Conservation (phyloP, 1,140 invertebrate genomes). For the Macrobrachium rosenbergii region DNA sequence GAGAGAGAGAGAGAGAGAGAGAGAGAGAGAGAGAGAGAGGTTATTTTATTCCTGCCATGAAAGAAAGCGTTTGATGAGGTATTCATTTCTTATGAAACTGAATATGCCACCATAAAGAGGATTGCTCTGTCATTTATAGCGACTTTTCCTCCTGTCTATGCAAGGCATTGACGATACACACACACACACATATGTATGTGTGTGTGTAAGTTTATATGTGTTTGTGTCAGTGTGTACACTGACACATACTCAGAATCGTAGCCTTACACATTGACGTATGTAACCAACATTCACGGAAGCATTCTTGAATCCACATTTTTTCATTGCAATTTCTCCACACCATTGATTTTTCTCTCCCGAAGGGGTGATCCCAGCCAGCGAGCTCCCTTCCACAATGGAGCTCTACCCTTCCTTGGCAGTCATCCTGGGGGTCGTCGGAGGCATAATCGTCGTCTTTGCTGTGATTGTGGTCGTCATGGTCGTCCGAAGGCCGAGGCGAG, state of each 20-base stretch:
- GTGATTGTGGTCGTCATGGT: conserved; percentile 65
- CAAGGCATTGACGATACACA: background rate
- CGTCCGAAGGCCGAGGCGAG: conserved; percentile 56
- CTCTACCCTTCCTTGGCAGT: conserved; percentile 64
- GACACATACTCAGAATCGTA: too few species aligned
- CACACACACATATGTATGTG: conserved; percentile 4
- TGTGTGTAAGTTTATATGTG: too few species aligned
- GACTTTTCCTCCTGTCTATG: background rate
- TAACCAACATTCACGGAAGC: too few species aligned
- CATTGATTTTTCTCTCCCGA: background rate
- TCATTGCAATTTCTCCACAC: background rate
- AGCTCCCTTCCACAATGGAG: conserved; percentile 63
- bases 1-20: background rate
- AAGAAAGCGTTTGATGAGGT: background rate
- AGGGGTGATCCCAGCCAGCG: conserved; percentile 61
- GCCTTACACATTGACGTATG: too few species aligned
- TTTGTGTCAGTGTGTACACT: too few species aligned
- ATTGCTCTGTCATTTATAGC: too few species aligned
- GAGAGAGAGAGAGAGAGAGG: too few species aligned
- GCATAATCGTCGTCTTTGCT: conserved; percentile 63
- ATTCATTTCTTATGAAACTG: background rate
- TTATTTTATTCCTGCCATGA: background rate
- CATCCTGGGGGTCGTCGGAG: conserved; percentile 64
- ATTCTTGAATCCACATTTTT: too few species aligned
- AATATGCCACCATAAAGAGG: background rate